A percentile compares a stretch with the other conserved stretches of the same genome.
phyloP scores from a whole-genome alignment of 2,797 vertebrate species.

The Trichosurus vulpecula region DNA sequence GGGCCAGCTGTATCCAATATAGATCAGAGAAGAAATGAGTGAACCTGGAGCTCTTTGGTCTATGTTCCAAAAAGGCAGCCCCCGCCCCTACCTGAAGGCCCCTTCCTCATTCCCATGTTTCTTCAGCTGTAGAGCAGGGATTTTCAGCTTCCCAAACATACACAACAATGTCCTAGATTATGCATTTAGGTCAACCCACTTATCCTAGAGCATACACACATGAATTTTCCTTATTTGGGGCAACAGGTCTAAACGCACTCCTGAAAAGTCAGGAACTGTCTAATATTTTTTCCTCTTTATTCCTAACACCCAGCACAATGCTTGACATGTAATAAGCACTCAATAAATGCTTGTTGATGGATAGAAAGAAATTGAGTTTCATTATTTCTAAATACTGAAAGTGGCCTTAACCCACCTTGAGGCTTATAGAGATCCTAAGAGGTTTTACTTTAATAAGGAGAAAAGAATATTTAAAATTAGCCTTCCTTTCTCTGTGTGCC shows the following conservation, averaged over 20 bases:
- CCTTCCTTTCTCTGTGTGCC: not conserved
- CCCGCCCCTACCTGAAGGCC: not conserved
- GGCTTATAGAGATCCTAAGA: not conserved
- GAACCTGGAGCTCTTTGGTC: not conserved
- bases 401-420: not conserved
- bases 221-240: not conserved
- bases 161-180: not conserved
- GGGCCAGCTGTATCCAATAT: not conserved
- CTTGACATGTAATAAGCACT: not conserved
- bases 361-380: not conserved
- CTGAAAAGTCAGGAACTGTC: not conserved
- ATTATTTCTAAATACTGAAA: not conserved
- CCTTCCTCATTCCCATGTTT: not conserved
- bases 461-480: not conserved
- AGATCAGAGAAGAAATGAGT: not conserved
- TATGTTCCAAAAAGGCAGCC: not conserved
- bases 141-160: not conserved
- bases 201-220: not conserved
- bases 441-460: not conserved
- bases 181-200: not conserved
- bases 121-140: not conserved
- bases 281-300: not conserved
- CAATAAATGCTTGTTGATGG: not conserved
- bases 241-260: not conserved
- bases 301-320: not conserved